Evolutionary conservation across 2,888 invertebrate species (phyloP).

Genomic region (Trileptium ribeirensis): DNA sequence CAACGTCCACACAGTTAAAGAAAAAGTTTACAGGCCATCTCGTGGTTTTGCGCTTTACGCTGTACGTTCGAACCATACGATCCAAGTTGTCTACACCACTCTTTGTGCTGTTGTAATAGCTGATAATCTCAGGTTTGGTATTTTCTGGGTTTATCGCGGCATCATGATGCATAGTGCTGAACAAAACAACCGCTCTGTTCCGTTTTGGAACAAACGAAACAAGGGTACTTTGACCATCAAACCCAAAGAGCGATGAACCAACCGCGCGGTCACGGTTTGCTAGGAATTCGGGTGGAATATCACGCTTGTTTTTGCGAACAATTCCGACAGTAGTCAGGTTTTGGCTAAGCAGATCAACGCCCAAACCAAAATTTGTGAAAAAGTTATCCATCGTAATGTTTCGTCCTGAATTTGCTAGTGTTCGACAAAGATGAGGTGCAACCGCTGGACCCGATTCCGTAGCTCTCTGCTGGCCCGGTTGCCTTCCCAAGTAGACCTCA

Average conservation of each 20-base stretch:
- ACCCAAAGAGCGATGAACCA: neutral
- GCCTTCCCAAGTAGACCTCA: constrained; percentile 25
- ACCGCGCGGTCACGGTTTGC: neutral
- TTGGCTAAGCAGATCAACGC: neutral
- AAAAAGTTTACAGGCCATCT: neutral
- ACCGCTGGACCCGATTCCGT: too few species aligned
- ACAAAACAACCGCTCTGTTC: neutral
- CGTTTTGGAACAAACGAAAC: neutral
- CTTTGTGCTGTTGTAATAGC: neutral
- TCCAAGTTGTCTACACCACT: neutral
- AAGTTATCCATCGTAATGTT: neutral
- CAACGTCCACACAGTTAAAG: neutral
- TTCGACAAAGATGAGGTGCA: neutral
- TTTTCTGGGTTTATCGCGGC: neutral
- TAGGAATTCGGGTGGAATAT: neutral
- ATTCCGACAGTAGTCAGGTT: neutral
- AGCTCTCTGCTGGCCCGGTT: constrained; percentile 10
- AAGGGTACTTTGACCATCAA: neutral
- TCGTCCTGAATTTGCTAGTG: neutral
- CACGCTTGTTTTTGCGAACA: neutral
- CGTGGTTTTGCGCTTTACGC: neutral
- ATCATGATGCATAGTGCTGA: neutral
- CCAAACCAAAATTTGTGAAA: neutral
- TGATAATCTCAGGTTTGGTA: neutral
- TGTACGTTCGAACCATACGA: neutral